Conservation (phyloP, 2,888 invertebrate genomes). For the Lithophane leautieri region DNA sequence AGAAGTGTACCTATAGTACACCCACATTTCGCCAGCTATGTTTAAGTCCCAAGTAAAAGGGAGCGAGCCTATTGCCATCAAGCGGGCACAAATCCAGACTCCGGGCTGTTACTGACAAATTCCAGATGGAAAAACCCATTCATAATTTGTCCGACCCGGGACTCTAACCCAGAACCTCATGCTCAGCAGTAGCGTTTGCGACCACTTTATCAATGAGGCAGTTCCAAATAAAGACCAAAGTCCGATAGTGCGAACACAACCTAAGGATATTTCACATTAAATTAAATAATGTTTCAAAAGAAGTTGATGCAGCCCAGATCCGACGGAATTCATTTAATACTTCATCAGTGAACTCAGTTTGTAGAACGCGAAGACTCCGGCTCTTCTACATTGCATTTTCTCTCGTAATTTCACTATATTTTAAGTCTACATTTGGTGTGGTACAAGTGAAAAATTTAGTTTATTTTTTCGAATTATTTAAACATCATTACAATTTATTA, state of each 20-base stretch:
- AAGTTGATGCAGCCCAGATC: slow-evolving; percentile 60
- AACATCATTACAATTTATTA: neutral
- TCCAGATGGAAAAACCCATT: neutral
- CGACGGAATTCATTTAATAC: slow-evolving; percentile 66
- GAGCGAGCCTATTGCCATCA: neutral
- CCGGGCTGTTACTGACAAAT: neutral
- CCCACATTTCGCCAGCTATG: no score
- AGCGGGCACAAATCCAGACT: neutral
- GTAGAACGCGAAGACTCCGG: slow-evolving; percentile 56
- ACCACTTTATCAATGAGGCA: neutral
- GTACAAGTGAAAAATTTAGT: slow-evolving; percentile 24
- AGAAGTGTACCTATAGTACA: no score
- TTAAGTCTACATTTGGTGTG: slow-evolving; percentile 40
- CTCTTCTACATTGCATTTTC: slow-evolving; percentile 57
- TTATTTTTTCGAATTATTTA: neutral
- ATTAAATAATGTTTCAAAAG: slow-evolving; percentile 63
- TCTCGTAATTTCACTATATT: slow-evolving; percentile 57
- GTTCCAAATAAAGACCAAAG: neutral
- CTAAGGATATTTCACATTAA: slow-evolving; percentile 52
- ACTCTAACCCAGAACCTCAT: neutral
- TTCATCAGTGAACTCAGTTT: slow-evolving; percentile 62
- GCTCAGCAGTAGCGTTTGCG: neutral
- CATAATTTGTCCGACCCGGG: neutral
- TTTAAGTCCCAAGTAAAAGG: neutral
- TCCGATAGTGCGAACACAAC: slow-evolving; percentile 9